A percentile compares a stretch with the other conserved stretches of the same genome.
These are phyloP conservation scores for Serrognathus titanus DNA, from an alignment of 2,888 invertebrate genomes.

Conservation along the genomic window DNA sequence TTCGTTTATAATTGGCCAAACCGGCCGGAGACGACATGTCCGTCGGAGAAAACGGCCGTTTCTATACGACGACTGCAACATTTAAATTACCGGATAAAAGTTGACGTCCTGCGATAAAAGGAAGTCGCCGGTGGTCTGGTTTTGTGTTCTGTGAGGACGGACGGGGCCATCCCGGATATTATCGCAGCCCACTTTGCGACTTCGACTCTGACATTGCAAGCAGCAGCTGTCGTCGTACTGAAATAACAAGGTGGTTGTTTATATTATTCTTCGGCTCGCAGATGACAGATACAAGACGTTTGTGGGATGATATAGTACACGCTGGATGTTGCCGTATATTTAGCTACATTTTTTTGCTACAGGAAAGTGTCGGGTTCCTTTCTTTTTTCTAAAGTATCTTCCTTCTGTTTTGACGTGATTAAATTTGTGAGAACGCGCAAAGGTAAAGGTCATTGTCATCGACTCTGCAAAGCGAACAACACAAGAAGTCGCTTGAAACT, in stretches of 20 bases:
- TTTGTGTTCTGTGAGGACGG: slow-evolving; percentile 9
- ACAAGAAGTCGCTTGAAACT: too few relatives aligned
- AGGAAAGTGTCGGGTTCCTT: neutral
- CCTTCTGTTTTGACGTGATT: too few relatives aligned
- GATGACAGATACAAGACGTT: slow-evolving; percentile 18
- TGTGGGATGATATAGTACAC: slow-evolving; percentile 8
- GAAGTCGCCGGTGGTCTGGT: slow-evolving; percentile 23
- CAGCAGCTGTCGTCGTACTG: slow-evolving; percentile 20
- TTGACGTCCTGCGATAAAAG: slow-evolving; percentile 9
- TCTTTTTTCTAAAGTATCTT: too few relatives aligned
- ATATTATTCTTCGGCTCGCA: slow-evolving; percentile 15
- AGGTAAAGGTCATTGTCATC: too few relatives aligned
- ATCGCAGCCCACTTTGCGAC: slow-evolving; percentile 26
- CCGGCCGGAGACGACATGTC: neutral
- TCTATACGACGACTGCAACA: neutral
- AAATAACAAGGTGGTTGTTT: slow-evolving; percentile 24
- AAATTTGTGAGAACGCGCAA: too few relatives aligned
- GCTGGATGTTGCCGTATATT: neutral
- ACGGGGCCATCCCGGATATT: slow-evolving; percentile 24
- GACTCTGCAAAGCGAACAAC: too few relatives aligned
- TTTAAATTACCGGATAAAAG: neutral
- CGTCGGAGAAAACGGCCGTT: neutral
- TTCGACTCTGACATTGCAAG: slow-evolving; percentile 15
- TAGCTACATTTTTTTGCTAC: neutral
- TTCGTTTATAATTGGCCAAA: neutral